Conservation (phyloP, 2,113 vertebrate species). For the Hassar affinis region DNA sequence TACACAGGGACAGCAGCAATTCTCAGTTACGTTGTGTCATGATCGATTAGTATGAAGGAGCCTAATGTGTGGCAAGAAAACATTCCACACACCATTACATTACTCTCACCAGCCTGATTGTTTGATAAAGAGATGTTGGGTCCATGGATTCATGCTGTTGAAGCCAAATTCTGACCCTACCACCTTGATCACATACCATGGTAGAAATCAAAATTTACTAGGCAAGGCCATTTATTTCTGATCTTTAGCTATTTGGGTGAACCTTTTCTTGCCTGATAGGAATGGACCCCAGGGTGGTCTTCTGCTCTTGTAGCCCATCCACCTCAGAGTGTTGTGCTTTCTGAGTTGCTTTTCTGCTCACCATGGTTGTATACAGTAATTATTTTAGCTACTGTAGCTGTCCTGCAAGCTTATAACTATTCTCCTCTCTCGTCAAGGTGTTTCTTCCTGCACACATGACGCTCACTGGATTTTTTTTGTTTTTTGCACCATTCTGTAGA, state of each 20-base stretch:
- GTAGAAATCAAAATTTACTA: background rate
- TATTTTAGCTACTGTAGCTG: background rate
- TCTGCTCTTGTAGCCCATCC: background rate
- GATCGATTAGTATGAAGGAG: background rate
- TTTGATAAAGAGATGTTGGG: background rate
- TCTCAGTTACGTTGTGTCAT: background rate
- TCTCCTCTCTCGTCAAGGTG: background rate
- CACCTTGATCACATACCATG: background rate
- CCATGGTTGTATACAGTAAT: background rate
- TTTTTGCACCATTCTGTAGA: background rate
- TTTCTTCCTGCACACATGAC: background rate
- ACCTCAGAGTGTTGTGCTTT: background rate
- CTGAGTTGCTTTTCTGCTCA: background rate
- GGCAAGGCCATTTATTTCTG: background rate
- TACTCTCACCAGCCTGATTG: background rate
- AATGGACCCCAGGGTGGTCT: background rate
- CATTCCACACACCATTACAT: slow-evolving; percentile 1
- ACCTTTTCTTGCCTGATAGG: background rate
- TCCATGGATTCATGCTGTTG: background rate
- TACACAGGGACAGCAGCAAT: background rate
- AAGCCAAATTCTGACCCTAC: background rate
- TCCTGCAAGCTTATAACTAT: background rate
- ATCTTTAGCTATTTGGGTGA: background rate
- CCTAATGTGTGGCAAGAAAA: background rate
- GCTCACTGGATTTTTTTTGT: background rate